Evolutionary conservation across 1,140 invertebrate genomes (phyloP), one percentile per base, ranked within the genome.

Genomic region (Bombus balteatus): DNA sequence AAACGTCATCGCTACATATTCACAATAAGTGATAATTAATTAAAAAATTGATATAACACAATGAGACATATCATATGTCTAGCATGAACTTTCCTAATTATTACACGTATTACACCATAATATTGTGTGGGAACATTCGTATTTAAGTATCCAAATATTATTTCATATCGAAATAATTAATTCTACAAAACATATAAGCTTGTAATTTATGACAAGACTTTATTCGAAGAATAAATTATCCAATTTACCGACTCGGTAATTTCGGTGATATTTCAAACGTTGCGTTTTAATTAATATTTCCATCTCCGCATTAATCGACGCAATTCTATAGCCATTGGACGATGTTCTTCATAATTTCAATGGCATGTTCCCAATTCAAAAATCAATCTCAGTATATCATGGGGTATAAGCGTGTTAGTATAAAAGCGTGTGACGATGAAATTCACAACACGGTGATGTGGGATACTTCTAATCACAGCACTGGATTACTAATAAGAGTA

Each of bases 241-340:
- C 68, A 70, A 70, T 25, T 68, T 22, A 15, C 66, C 22, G 32
- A 68, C 9, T 34, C 66, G 25, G 12, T 5, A 70, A 39, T 71
- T 71, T 41, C 70, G 12, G 2, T 41, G 25, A n/a, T 37, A 25
- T 70, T 70, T 70, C 68, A 70, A 39, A 70, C 34, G 39, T 71
- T 41, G 34, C 12, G 28, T 71, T 71, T 71, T 71, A 71, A 71
- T 71, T 71, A 71, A 71, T 71, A 15, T 41, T 41, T 71, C 25
- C 10, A 41, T 41, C 13, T 28, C 12, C 5, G 13, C 3, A 13
- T 70, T 41, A 41, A 41, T 41, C 28, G 25, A 71, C 28, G 70
- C 39, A 1, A 41, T 71, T 28, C 70, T 39, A 41, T 28, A 22
- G n/a, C 15, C 70, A 13, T 6, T 3, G 39, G 28, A 72, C 18